These are phyloP conservation scores for Cettia cetti DNA, from an alignment of 2,113 vertebrate species.

Conservation along the genomic window DNA sequence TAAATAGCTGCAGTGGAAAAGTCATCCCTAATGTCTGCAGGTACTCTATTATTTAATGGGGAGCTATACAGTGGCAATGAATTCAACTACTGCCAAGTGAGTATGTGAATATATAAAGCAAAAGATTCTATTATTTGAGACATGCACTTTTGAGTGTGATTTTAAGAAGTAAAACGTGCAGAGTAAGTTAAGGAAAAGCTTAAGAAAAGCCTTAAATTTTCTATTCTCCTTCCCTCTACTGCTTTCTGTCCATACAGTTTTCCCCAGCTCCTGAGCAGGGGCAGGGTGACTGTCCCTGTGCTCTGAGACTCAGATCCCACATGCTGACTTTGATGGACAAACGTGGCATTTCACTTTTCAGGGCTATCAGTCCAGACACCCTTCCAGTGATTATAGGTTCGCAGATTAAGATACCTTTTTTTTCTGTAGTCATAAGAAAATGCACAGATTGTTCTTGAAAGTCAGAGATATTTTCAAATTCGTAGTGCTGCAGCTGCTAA, in stretches of 20 bases:
- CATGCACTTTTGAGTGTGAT: background rate
- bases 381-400: background rate
- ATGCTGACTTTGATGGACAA: background rate
- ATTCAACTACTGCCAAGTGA: background rate
- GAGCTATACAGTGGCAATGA: background rate
- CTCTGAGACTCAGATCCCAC: background rate
- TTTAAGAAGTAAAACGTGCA: background rate
- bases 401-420: background rate
- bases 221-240: background rate
- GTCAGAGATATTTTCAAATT: background rate
- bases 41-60: background rate
- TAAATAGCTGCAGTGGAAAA: constrained; percentile 11
- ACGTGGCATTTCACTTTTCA: background rate
- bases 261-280: background rate
- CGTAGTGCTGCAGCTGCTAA: background rate
- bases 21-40: background rate
- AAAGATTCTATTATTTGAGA: background rate
- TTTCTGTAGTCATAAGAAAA: background rate
- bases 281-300: background rate
- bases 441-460: background rate
- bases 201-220: background rate
- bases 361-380: background rate
- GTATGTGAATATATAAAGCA: background rate
- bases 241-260: background rate
- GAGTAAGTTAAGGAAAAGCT: background rate